Base-by-base conservation (phyloP, 2,797 vertebrate species). In the Sebastes melanostomus region DNA sequence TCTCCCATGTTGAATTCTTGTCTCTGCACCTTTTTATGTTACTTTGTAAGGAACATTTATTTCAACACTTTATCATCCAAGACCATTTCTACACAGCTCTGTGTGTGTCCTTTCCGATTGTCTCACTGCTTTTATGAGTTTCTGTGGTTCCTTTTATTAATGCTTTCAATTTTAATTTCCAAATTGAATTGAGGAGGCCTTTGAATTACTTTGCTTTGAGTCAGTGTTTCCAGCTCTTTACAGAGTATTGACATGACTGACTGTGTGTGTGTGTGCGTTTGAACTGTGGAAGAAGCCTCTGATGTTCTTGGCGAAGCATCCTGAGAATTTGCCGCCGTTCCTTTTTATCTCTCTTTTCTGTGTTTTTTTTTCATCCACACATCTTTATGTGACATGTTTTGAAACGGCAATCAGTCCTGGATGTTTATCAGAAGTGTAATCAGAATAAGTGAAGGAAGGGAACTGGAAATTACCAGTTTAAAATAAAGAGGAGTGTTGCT, bases 131-230 rank as follows among this genome's bases (percentile, higher is more conserved):
- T 69, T 81, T 38, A 11, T 42, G 67, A 46, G 73, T 22, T 36
- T 68, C 25, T 75, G 83, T 30, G 70, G 70, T 61, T 74, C 13
- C 13, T 72, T 83, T 66, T 68, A 60, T 63, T 30, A 59, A 30
- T 13, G 24, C 25, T 68, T 59, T 81, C 1, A 14, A 12, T 78
- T 75, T 78, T 61, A 9, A 20, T 61, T 24, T 78, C 27, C 13
- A 70, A 46, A 76, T 46, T 67, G 46, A 32, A 68, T 27, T 66
- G 24, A 8, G 9, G 29, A 66, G 14, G 13, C 22, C 8, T 27
- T 70, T 68, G 62, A 87, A 24, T 72, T 27, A 72, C 22, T 66
- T n/a, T 42, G 46, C 50, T 72, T 75, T 77, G 71, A 75, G 76
- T 78, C 66, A 58, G 42, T 69, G 30, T 77, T 86, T 84, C 65